Percentiles rank a stretch among this genome's conserved stretches.
These are phyloP conservation scores for Saxicola maurus DNA, from an alignment of 2,797 vertebrate genomes.

Conservation along the genomic window DNA sequence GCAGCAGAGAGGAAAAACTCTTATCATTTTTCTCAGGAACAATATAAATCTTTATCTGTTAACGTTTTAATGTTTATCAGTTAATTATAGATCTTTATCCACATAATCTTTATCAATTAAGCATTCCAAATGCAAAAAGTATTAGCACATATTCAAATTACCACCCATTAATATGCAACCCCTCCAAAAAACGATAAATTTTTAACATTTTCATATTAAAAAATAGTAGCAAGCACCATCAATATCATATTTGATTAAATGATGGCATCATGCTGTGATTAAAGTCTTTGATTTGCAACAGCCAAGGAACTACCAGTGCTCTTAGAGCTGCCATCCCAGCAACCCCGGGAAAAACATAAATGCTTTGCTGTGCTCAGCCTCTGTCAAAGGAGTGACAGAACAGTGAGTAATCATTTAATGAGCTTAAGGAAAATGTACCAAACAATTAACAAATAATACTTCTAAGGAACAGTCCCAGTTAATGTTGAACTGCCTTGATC, in stretches of 20 bases:
- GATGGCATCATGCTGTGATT: slow-evolving; percentile 1
- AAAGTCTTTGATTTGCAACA: slow-evolving; percentile 4
- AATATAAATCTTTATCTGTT: slow-evolving; percentile 38
- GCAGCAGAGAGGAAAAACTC: background rate
- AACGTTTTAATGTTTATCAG: slow-evolving; percentile 33
- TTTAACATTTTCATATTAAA: background rate
- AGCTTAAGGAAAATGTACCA: background rate
- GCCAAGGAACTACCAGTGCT: background rate
- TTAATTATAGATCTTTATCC: slow-evolving; percentile 53
- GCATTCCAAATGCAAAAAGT: background rate
- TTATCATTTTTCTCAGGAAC: slow-evolving; percentile 9
- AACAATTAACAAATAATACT: background rate
- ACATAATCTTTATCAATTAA: slow-evolving; percentile 28
- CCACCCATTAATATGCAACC: background rate
- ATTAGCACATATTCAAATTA: background rate
- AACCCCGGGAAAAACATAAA: background rate
- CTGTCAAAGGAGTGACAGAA: background rate
- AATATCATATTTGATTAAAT: slow-evolving; percentile 11
- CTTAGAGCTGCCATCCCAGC: background rate
- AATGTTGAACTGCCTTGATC: background rate
- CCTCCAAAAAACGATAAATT: background rate
- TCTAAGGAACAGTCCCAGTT: background rate
- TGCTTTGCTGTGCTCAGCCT: background rate
- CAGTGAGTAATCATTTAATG: background rate
- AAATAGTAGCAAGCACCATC: background rate